A percentile compares a stretch with the other conserved stretches of the same genome.
phyloP scores from a whole-genome alignment of 1,140 invertebrate species.

The Bombus turneri region DNA sequence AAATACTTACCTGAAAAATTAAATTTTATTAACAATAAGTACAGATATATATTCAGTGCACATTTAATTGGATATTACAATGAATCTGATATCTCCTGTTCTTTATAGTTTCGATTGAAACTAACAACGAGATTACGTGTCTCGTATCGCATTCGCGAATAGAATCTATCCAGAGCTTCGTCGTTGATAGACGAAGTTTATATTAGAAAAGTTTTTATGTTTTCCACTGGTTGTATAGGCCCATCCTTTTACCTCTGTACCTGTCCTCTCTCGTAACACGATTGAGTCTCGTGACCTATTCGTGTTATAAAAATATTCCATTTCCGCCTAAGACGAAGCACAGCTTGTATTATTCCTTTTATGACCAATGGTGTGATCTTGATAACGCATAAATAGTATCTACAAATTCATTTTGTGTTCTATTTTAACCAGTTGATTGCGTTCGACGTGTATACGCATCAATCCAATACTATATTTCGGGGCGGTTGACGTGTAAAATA shows the following conservation, averaged over 20 bases:
- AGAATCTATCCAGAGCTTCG: constrained; percentile 61
- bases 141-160: constrained; percentile 59
- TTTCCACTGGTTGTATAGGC: constrained; percentile 30
- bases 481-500: too few species aligned
- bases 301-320: not conserved
- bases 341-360: not conserved
- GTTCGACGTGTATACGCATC: too few species aligned
- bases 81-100: not conserved
- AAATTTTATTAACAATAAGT: too few species aligned
- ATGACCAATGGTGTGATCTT: not conserved
- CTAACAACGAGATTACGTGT: constrained; percentile 40
- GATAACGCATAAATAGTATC: not conserved
- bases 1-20: too few species aligned
- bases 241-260: not conserved
- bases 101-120: not conserved
- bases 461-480: too few species aligned
- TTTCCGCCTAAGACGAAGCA: not conserved
- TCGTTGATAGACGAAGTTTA: constrained; percentile 71
- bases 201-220: constrained; percentile 76
- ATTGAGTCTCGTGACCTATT: not conserved
- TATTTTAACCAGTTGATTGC: too few species aligned
- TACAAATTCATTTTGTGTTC: too few species aligned
- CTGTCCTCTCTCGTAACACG: not conserved
- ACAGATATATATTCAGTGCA: too few species aligned
- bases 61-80: not conserved